These are phyloP conservation scores for Paramisgurnus dabryanus DNA, from an alignment of 2,113 vertebrate species.

Conservation along the genomic window DNA sequence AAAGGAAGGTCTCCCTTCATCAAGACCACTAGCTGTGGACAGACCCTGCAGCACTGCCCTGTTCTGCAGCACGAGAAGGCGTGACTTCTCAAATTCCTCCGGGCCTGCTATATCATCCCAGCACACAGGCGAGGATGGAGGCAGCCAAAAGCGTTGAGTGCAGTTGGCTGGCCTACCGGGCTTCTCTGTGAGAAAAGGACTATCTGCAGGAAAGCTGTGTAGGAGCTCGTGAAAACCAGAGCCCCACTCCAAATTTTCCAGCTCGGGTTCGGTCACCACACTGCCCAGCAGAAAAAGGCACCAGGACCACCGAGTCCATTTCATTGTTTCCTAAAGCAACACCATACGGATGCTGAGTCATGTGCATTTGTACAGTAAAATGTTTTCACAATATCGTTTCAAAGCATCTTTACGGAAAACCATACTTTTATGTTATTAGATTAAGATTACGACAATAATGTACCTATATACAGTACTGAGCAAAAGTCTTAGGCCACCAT, in stretches of 20 bases:
- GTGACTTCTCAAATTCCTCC: conserved; percentile 72
- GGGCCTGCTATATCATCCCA: conserved; percentile 72
- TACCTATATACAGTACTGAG: too few relatives aligned
- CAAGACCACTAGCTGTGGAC: conserved; percentile 68
- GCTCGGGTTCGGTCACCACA: conserved; percentile 29
- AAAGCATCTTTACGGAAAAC: too few relatives aligned
- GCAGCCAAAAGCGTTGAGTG: conserved; percentile 75
- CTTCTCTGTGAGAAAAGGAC: conserved; percentile 66
- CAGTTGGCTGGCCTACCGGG: conserved; percentile 69
- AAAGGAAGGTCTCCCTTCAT: conserved; percentile 68
- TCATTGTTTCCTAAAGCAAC: conserved; percentile 56
- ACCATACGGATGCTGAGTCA: conserved; percentile 45
- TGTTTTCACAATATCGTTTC: too few relatives aligned
- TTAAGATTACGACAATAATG: too few relatives aligned
- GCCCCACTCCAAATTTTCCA: conserved; percentile 61
- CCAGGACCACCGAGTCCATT: conserved; percentile 54
- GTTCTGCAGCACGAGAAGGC: conserved; percentile 76
- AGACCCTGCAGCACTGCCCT: conserved; percentile 72
- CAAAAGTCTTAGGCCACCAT: too few relatives aligned
- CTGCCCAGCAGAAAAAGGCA: conserved; percentile 64
- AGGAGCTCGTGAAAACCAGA: conserved; percentile 74
- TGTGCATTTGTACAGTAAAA: too few relatives aligned
- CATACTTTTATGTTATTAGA: too few relatives aligned
- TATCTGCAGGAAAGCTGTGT: conserved; percentile 74
- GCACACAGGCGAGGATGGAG: conserved; percentile 67